Percentiles rank a stretch among this genome's conserved stretches.
Evolutionary conservation across 2,888 invertebrate genomes (phyloP).

Genomic region (Agriopis marginaria): DNA sequence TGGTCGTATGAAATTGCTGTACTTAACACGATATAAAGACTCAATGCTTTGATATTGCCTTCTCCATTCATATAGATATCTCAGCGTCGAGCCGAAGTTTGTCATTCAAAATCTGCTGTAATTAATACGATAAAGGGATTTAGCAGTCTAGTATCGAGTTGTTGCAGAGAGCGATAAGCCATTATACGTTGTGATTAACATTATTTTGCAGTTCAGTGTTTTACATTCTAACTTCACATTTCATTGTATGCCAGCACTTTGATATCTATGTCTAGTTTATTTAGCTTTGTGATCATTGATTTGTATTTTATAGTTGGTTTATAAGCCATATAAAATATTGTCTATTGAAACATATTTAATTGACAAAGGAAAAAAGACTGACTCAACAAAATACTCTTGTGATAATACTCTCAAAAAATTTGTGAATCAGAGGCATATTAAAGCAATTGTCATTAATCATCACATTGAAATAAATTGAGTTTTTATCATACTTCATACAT

Average conservation of each 20-base stretch:
- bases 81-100: not conserved
- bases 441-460: not conserved
- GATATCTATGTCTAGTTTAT: slow-evolving; percentile 53
- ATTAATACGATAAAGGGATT: not conserved
- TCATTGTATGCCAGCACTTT: slow-evolving; percentile 64
- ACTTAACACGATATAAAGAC: too few species aligned
- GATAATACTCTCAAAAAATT: too few species aligned
- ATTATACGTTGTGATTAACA: slow-evolving; percentile 74
- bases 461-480: not conserved
- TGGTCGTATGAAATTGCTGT: too few species aligned
- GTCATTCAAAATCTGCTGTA: not conserved
- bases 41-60: too few species aligned
- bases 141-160: not conserved
- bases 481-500: too few species aligned
- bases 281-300: slow-evolving; percentile 46
- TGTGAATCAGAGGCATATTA: too few species aligned
- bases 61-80: too few species aligned
- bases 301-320: slow-evolving; percentile 24
- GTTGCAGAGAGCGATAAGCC: not conserved
- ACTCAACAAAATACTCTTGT: too few species aligned
- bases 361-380: not conserved
- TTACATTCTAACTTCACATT: slow-evolving; percentile 61
- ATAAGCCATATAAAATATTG: not conserved
- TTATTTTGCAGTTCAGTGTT: slow-evolving; percentile 54
- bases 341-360: not conserved